These are phyloP conservation scores for Ostrea edulis DNA, from an alignment of 1,140 invertebrate species.

Conservation along the genomic window DNA sequence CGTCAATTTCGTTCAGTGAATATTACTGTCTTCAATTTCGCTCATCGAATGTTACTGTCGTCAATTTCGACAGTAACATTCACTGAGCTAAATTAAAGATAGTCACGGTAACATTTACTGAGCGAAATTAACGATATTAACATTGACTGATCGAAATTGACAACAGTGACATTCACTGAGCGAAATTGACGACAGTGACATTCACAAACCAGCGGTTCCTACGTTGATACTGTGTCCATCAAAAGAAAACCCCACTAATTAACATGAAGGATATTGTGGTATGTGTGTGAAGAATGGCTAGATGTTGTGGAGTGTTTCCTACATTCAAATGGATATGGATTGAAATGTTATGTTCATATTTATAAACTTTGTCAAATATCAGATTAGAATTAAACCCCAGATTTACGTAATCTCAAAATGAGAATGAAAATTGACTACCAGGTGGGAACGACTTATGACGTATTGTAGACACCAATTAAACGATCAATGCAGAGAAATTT, in stretches of 20 bases:
- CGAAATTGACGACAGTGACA: neutral
- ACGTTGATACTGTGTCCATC: neutral
- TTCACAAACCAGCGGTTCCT: neutral
- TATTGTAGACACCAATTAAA: neutral
- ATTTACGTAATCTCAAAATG: conserved; percentile 2
- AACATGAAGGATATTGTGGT: conserved; percentile 31
- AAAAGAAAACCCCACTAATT: neutral
- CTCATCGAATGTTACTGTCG: no score
- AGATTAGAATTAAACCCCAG: neutral
- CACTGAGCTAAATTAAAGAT: no score
- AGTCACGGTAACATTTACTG: no score
- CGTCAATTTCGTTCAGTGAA: no score
- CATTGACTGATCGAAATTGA: no score
- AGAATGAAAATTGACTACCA: neutral
- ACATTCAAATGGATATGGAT: conserved; percentile 13
- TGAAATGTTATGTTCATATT: conserved; percentile 13
- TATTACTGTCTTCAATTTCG: no score
- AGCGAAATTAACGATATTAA: no score
- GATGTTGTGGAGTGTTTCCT: neutral
- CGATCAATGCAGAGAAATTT: no score
- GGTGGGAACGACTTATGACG: neutral
- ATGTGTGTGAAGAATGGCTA: neutral
- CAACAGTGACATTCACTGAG: no score
- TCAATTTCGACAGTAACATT: no score
- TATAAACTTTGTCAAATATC: conserved; percentile 30